A percentile compares a stretch with the other conserved stretches of the same genome.
Evolutionary conservation across 2,113 vertebrate species (phyloP).

Genomic region (Caretta caretta): DNA sequence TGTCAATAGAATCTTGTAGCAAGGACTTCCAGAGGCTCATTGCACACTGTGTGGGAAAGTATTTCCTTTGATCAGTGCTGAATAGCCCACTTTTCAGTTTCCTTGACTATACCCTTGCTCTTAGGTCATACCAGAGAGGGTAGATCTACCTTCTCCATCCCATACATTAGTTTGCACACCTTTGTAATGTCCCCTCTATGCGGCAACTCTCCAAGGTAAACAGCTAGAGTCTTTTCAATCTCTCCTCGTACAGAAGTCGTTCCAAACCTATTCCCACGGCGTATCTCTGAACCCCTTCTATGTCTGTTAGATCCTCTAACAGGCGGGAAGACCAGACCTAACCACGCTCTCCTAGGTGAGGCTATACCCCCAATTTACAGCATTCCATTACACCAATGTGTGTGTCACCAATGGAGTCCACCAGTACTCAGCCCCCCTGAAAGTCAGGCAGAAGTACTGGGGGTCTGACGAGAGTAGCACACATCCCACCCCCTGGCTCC

Average conservation of each 20-base stretch:
- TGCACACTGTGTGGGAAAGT: background rate
- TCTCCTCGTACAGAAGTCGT: background rate
- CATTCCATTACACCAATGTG: conserved; percentile 18
- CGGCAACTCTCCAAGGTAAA: background rate
- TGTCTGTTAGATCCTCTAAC: background rate
- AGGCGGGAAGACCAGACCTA: background rate
- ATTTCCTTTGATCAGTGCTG: background rate
- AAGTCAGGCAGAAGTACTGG: background rate
- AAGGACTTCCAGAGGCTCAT: background rate
- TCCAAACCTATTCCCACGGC: background rate
- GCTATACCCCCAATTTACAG: conserved; percentile 28
- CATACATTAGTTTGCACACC: background rate
- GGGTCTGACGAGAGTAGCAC: background rate
- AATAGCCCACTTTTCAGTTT: background rate
- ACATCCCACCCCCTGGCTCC: too few species aligned
- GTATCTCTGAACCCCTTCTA: background rate
- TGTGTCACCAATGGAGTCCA: background rate
- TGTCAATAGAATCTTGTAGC: background rate
- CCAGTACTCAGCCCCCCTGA: background rate
- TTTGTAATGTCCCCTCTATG: background rate
- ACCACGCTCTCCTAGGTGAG: background rate
- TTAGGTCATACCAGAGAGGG: background rate
- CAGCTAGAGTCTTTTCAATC: background rate
- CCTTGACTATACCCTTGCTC: background rate
- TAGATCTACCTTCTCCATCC: background rate